Conservation (phyloP, 1,140 invertebrate genomes). For the Atopsyche davidsoni region DNA sequence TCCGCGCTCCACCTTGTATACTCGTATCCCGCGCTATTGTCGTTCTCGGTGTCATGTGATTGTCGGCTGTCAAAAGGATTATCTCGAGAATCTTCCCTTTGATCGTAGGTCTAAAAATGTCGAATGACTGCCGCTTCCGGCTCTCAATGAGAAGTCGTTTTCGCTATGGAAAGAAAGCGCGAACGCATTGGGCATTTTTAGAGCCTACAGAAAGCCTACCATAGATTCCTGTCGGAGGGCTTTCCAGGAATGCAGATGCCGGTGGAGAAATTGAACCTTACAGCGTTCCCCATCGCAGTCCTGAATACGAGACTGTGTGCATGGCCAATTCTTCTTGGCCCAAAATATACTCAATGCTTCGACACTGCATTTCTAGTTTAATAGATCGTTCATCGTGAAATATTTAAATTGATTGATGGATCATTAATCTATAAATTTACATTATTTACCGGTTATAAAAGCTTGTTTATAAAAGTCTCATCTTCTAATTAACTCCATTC, state of each 20-base stretch:
- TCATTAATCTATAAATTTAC: too few species aligned
- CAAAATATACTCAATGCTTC: conserved; percentile 20
- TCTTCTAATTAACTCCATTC: too few species aligned
- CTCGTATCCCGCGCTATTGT: too few species aligned
- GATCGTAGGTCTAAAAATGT: conserved; percentile 14
- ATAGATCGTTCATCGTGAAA: too few species aligned
- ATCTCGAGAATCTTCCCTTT: conserved; percentile 10
- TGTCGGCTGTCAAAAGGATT: conserved; percentile 27
- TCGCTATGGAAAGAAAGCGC: neutral
- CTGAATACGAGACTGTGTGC: conserved; percentile 49
- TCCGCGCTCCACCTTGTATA: too few species aligned
- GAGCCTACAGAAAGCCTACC: conserved; percentile 15
- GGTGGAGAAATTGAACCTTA: conserved; percentile 28
- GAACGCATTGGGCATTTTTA: conserved; percentile 14
- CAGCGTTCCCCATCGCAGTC: conserved; percentile 39
- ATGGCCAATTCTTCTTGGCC: conserved; percentile 36
- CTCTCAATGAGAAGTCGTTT: neutral
- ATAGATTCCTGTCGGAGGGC: conserved; percentile 27
- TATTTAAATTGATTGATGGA: too few species aligned
- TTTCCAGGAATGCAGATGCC: conserved; percentile 29
- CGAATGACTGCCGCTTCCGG: conserved; percentile 1
- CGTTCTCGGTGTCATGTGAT: conserved; percentile 28
- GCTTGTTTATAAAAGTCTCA: too few species aligned
- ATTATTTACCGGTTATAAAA: too few species aligned
- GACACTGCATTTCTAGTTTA: conserved; percentile 17